These are phyloP conservation scores for Emmelina monodactyla DNA, from an alignment of 2,888 invertebrate species.

Conservation along the genomic window DNA sequence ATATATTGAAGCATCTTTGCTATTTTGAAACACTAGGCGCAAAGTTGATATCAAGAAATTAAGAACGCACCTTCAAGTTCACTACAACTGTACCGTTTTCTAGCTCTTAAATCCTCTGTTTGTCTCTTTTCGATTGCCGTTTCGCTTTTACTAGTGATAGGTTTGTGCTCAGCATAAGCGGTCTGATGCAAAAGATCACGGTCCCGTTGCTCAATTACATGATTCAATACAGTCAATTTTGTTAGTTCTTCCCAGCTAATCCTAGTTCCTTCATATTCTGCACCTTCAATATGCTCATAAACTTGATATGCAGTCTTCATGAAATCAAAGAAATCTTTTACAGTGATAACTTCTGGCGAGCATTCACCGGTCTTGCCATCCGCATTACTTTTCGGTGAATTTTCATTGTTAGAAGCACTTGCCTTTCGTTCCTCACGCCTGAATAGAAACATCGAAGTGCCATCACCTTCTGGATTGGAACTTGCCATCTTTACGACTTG, in stretches of 20 bases:
- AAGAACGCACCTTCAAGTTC: conserved; percentile 39
- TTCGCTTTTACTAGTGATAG: conserved; percentile 45
- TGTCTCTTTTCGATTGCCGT: conserved; percentile 32
- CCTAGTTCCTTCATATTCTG: conserved; percentile 45
- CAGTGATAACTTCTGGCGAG: conserved; percentile 69
- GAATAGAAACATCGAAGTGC: conserved; percentile 46
- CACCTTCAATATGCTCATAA: conserved; percentile 51
- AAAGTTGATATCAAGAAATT: neutral
- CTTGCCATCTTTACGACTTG: conserved; percentile 39
- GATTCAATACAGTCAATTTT: conserved; percentile 53
- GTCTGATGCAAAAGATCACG: conserved; percentile 47
- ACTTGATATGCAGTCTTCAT: conserved; percentile 78
- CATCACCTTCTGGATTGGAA: conserved; percentile 36
- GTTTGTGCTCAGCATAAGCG: conserved; percentile 32
- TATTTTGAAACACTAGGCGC: neutral
- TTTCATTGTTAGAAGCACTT: conserved; percentile 29
- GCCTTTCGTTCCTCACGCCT: conserved; percentile 22
- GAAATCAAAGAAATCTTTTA: conserved; percentile 75
- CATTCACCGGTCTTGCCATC: conserved; percentile 19
- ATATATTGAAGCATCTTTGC: too few species aligned
- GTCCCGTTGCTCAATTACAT: conserved; percentile 53
- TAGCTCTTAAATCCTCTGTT: conserved; percentile 23
- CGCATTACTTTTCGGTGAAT: conserved; percentile 30
- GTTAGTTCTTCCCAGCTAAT: conserved; percentile 63
- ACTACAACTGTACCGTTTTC: conserved; percentile 42